Evolutionary conservation across 2,113 vertebrate genomes (phyloP).

Genomic region (Xiphophorus hellerii): DNA sequence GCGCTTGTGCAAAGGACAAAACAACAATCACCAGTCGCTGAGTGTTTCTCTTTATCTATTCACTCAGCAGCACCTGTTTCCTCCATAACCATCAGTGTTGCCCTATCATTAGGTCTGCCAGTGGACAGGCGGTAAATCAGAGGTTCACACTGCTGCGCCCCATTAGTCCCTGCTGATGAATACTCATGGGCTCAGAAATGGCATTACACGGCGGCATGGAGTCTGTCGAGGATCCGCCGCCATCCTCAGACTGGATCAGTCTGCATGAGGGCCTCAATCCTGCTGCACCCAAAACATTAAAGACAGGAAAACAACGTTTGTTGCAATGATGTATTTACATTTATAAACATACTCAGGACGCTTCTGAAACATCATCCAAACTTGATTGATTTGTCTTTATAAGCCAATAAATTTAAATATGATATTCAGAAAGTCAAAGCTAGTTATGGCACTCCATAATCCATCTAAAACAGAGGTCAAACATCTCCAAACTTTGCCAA

Average conservation of each 20-base stretch:
- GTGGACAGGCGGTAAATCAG: slow-evolving; percentile 71
- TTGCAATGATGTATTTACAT: slow-evolving; percentile 18
- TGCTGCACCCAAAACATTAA: slow-evolving; percentile 2
- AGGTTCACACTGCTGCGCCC: slow-evolving; percentile 64
- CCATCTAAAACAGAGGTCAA: not conserved
- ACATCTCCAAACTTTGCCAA: not conserved
- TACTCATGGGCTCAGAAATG: slow-evolving; percentile 74
- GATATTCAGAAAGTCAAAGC: too few relatives aligned
- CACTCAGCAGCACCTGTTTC: slow-evolving; percentile 71
- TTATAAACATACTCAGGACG: not conserved
- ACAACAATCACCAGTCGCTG: slow-evolving; percentile 67
- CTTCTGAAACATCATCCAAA: too few relatives aligned
- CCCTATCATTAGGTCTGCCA: slow-evolving; percentile 70
- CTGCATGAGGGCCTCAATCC: slow-evolving; percentile 28
- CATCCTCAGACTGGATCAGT: slow-evolving; percentile 26
- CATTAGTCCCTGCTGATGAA: slow-evolving; percentile 75
- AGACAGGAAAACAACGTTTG: slow-evolving; percentile 12
- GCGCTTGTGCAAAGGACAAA: slow-evolving; percentile 67
- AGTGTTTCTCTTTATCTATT: slow-evolving; percentile 64
- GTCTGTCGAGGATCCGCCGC: slow-evolving; percentile 46
- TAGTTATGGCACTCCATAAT: not conserved
- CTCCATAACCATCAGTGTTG: slow-evolving; percentile 60
- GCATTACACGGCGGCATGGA: slow-evolving; percentile 46
- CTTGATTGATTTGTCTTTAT: too few relatives aligned
- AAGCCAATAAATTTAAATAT: too few relatives aligned